Conservation (phyloP, 2,113 vertebrate species). For the Azemiops feae region DNA sequence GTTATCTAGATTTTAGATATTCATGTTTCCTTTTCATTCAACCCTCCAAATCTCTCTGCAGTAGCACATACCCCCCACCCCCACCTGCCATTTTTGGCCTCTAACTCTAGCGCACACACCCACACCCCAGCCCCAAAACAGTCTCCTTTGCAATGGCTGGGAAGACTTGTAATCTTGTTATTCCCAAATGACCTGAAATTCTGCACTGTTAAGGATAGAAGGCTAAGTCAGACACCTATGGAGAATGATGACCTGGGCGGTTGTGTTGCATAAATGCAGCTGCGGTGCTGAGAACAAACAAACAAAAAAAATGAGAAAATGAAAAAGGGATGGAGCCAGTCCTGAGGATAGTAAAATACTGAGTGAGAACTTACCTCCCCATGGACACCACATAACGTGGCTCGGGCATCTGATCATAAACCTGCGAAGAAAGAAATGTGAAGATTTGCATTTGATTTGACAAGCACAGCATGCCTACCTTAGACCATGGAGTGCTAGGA, state of each 20-base stretch:
- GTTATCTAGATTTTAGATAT: neutral
- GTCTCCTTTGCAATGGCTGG: neutral
- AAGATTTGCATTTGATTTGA: neutral
- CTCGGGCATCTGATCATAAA: conserved; percentile 98
- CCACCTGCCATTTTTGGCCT: neutral
- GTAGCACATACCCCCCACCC: neutral
- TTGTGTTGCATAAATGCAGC: neutral
- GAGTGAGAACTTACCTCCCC: conserved; percentile 83
- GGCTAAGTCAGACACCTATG: neutral
- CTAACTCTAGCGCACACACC: rapidly evolving
- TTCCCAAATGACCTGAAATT: neutral
- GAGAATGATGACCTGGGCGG: neutral
- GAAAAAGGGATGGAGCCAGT: neutral
- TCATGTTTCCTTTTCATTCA: neutral
- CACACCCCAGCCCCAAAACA: neutral
- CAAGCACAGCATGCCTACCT: neutral
- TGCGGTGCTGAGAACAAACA: neutral
- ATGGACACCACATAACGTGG: conserved; percentile 96
- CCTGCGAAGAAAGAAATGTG: conserved; percentile 68
- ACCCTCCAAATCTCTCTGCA: neutral
- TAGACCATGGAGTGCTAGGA: rapidly evolving
- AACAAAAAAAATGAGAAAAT: too few species aligned
- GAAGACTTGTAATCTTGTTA: neutral
- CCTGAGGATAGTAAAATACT: neutral
- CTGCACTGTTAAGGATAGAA: neutral